Percentiles rank a stretch among this genome's conserved stretches.
phyloP scores from a whole-genome alignment of 2,797 vertebrate genomes.

The Lagocephalus sceleratus region DNA sequence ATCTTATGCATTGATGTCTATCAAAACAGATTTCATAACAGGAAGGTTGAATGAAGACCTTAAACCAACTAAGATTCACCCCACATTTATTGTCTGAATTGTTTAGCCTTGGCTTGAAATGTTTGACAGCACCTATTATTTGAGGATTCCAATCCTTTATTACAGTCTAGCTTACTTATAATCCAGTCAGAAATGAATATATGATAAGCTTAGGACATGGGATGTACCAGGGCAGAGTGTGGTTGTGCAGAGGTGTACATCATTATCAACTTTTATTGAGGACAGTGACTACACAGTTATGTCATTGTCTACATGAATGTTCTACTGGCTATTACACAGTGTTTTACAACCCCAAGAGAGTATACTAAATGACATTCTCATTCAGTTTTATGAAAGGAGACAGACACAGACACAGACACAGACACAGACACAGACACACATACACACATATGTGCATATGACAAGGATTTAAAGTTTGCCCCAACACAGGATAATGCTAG shows the following conservation, averaged over 20 bases:
- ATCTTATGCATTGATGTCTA: slow-evolving; percentile 7
- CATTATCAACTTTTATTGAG: slow-evolving; percentile 43
- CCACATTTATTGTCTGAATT: too few species aligned
- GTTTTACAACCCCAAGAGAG: too few species aligned
- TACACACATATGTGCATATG: too few species aligned
- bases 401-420: too few species aligned
- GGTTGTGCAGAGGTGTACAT: slow-evolving; percentile 45
- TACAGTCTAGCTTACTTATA: slow-evolving; percentile 57
- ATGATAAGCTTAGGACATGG: slow-evolving; percentile 54
- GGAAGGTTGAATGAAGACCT: slow-evolving; percentile 59
- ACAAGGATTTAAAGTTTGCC: too few species aligned
- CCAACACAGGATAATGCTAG: too few species aligned
- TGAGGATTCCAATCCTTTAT: slow-evolving; percentile 65
- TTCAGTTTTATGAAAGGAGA: too few species aligned
- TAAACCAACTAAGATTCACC: slow-evolving; percentile 58
- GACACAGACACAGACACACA: too few species aligned
- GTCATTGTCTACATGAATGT: too few species aligned
- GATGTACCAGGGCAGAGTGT: slow-evolving; percentile 31
- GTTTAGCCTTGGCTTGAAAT: slow-evolving; percentile 54
- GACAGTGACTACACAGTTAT: slow-evolving; percentile 20
- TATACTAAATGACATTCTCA: too few species aligned
- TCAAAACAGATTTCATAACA: not conserved
- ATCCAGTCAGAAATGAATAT: slow-evolving; percentile 67
- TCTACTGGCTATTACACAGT: too few species aligned
- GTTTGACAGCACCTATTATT: slow-evolving; percentile 65